These are phyloP conservation scores for Mantis religiosa DNA, from an alignment of 2,888 invertebrate genomes.

Conservation along the genomic window DNA sequence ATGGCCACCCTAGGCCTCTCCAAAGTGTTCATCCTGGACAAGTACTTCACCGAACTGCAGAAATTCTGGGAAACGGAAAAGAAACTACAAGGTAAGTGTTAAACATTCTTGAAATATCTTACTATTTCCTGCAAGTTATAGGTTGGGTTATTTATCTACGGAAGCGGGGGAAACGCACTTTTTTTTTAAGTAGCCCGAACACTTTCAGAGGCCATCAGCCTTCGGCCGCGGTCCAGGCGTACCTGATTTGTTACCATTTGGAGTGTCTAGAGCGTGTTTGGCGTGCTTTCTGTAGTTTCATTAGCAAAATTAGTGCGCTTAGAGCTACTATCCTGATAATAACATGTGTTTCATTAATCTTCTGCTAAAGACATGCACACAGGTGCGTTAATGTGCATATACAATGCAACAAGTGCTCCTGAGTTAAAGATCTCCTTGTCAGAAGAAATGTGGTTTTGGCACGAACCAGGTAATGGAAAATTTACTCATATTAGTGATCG, in stretches of 20 bases:
- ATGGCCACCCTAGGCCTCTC: conserved; percentile 96
- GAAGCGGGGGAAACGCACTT: background rate
- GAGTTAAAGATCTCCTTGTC: too few species aligned
- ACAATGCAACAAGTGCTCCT: too few species aligned
- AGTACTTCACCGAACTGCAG: conserved; percentile 93
- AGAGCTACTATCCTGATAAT: background rate
- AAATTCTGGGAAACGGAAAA: conserved; percentile 97
- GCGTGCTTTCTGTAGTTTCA: background rate
- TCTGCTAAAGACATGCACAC: background rate
- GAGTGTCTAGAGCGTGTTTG: background rate
- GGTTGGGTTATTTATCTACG: background rate
- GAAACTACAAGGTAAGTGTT: conserved; percentile 83
- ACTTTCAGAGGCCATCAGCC: background rate
- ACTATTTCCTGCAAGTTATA: background rate
- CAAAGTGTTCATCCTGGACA: conserved; percentile 96
- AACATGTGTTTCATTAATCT: background rate
- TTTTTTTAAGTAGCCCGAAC: background rate
- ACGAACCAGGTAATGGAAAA: too few species aligned
- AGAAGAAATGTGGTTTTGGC: too few species aligned
- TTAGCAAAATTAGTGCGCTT: background rate
- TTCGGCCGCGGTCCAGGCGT: background rate
- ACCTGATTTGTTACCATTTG: background rate
- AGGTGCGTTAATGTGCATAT: background rate
- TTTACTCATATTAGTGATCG: too few species aligned
- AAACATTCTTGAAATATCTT: background rate